These are phyloP conservation scores for Aptenodytes forsteri DNA, from an alignment of 2,113 vertebrate genomes.

Conservation along the genomic window DNA sequence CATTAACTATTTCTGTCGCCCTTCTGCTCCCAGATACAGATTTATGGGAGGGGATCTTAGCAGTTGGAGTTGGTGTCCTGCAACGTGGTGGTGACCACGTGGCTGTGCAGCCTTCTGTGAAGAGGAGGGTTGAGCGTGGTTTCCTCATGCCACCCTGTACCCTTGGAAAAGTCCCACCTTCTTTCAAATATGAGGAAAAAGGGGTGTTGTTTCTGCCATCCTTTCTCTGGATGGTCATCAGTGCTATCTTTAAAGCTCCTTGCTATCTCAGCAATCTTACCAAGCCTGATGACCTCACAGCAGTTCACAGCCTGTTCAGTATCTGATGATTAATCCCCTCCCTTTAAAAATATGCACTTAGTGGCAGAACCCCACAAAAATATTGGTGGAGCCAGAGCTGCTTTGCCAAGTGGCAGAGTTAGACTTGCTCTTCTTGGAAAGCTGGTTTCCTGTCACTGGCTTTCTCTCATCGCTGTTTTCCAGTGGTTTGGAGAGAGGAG, in stretches of 20 bases:
- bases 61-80: not conserved
- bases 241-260: not conserved
- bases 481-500: conserved; percentile 31
- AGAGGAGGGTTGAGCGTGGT: not conserved
- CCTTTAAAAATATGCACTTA: conserved; percentile 53
- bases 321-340: conserved; percentile 27
- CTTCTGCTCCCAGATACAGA: not conserved
- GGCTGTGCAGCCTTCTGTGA: not conserved
- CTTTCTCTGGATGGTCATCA: not conserved
- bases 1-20: not conserved
- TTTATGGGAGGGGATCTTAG: not conserved
- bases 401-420: conserved; percentile 57
- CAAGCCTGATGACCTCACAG: not conserved
- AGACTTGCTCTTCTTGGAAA: conserved; percentile 61
- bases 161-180: not conserved
- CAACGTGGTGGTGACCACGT: not conserved
- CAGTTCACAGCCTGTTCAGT: not conserved
- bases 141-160: not conserved
- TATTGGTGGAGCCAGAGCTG: conserved; percentile 30
- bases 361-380: conserved; percentile 47
- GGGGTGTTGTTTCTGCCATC: not conserved
- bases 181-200: not conserved
- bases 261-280: conserved; percentile 10
- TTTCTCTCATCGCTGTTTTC: conserved; percentile 24
- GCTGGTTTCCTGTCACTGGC: conserved; percentile 52